Conservation (phyloP, 2,888 invertebrate genomes). For the Drosophila algonquin region DNA sequence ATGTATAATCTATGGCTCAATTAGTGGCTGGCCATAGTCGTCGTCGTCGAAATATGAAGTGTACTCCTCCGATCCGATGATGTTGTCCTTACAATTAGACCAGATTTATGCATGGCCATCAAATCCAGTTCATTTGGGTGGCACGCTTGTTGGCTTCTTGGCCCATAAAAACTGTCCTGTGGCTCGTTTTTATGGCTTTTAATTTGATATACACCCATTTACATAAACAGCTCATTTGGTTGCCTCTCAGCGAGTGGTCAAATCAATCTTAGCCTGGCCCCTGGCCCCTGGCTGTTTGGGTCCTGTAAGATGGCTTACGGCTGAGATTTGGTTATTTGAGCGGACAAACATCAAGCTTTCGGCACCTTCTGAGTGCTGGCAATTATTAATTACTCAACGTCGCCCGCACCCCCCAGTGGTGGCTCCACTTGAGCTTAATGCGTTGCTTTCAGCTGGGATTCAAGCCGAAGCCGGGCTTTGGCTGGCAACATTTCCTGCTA, state of each 20-base stretch:
- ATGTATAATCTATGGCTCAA: conserved; percentile 43
- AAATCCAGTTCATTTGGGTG: conserved; percentile 46
- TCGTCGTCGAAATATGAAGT: conserved; percentile 26
- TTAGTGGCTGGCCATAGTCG: conserved; percentile 38
- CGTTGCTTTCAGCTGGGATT: conserved; percentile 25
- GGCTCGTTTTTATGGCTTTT: conserved; percentile 68
- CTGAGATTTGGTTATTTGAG: conserved; percentile 7
- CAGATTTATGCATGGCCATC: conserved; percentile 70
- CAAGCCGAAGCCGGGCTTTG: conserved; percentile 43
- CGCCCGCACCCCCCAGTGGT: conserved; percentile 47
- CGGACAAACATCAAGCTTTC: conserved; percentile 32
- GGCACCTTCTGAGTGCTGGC: conserved; percentile 33
- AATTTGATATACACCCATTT: conserved; percentile 72
- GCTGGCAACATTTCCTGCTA: conserved; percentile 53
- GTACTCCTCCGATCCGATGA: neutral
- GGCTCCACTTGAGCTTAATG: conserved; percentile 39
- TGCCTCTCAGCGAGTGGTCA: conserved; percentile 43
- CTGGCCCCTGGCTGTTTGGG: neutral
- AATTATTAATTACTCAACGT: conserved; percentile 44
- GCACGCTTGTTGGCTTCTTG: conserved; percentile 52
- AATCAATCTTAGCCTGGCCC: conserved; percentile 45
- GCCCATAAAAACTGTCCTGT: conserved; percentile 45
- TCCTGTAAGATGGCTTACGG: neutral
- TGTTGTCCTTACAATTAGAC: conserved; percentile 60
- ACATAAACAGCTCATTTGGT: conserved; percentile 75